phyloP scores from a whole-genome alignment of 2,888 invertebrate genomes.

The Corythucha ciliata region DNA sequence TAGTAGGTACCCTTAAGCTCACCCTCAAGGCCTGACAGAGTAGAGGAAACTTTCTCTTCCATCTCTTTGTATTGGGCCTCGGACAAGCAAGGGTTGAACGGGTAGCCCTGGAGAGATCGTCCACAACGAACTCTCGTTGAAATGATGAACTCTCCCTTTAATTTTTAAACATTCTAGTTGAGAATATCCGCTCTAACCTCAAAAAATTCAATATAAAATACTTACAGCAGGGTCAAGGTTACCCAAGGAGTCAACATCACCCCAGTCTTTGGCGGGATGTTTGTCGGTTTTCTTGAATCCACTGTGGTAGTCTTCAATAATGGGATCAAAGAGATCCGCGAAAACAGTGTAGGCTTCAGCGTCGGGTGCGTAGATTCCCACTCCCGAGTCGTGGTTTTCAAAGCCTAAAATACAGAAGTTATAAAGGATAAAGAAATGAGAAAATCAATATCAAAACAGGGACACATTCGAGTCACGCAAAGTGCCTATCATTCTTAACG shows the following conservation, averaged over 20 bases:
- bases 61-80: slow-evolving; percentile 97
- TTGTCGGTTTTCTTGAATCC: slow-evolving; percentile 91
- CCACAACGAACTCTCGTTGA: slow-evolving; percentile 95
- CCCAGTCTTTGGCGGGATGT: slow-evolving; percentile 90
- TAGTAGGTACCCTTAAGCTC: slow-evolving; percentile 93
- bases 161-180: not conserved
- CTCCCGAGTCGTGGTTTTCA: slow-evolving; percentile 92
- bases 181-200: not conserved
- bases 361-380: slow-evolving; percentile 96
- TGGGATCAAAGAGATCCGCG: slow-evolving; percentile 88
- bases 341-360: slow-evolving; percentile 91
- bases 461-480: slow-evolving; percentile 1
- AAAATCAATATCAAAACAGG: not conserved
- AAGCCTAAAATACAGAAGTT: slow-evolving; percentile 52
- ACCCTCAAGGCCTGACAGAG: slow-evolving; percentile 70
- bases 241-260: slow-evolving; percentile 79
- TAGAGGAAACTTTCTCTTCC: slow-evolving; percentile 79
- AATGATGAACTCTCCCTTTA: slow-evolving; percentile 71
- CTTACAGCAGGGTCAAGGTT: slow-evolving; percentile 77
- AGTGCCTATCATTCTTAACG: too few species aligned
- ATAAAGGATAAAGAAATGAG: not conserved
- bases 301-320: slow-evolving; percentile 94
- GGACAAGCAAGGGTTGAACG: slow-evolving; percentile 94
- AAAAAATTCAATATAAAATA: slow-evolving; percentile 16
- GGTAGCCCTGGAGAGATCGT: slow-evolving; percentile 87